These are phyloP conservation scores for Orius insidiosus DNA, from an alignment of 1,140 invertebrate species.

Conservation along the genomic window DNA sequence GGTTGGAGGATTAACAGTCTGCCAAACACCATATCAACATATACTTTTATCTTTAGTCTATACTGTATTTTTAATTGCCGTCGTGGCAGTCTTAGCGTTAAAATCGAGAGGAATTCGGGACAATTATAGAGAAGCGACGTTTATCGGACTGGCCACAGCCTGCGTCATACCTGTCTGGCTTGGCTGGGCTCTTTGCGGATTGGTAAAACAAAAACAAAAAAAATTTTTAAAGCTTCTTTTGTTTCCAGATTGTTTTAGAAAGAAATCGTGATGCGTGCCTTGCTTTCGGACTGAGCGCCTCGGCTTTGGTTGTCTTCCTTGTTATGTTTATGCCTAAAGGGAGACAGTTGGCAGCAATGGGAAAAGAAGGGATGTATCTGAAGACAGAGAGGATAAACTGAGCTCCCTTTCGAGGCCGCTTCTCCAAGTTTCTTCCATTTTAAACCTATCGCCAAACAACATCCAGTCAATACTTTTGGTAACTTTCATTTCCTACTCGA, in stretches of 20 bases:
- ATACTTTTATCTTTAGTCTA: conserved; percentile 65
- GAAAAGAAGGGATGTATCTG: conserved; percentile 61
- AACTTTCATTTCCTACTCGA: no score
- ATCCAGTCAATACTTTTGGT: conserved; percentile 18
- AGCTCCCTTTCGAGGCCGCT: conserved; percentile 58
- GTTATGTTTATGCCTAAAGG: conserved; percentile 90
- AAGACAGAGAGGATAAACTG: conserved; percentile 56
- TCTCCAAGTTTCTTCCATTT: conserved; percentile 83
- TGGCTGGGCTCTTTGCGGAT: conserved; percentile 42
- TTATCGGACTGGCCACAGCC: conserved; percentile 71
- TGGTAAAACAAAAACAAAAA: conserved; percentile 13
- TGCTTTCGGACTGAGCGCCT: conserved; percentile 68
- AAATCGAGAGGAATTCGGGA: conserved; percentile 75
- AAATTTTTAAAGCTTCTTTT: no score
- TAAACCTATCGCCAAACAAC: conserved; percentile 53
- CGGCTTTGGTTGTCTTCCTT: conserved; percentile 65
- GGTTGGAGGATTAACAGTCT: conserved; percentile 25
- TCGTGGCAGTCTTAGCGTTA: conserved; percentile 67
- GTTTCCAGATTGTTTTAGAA: conserved; percentile 42
- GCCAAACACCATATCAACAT: conserved; percentile 46
- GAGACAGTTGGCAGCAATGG: conserved; percentile 74
- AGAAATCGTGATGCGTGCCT: conserved; percentile 69
- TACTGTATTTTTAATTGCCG: conserved; percentile 61
- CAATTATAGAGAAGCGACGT: conserved; percentile 77
- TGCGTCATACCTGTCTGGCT: conserved; percentile 73